phyloP scores from a whole-genome alignment of 2,797 vertebrate species.

The Salmo trutta region DNA sequence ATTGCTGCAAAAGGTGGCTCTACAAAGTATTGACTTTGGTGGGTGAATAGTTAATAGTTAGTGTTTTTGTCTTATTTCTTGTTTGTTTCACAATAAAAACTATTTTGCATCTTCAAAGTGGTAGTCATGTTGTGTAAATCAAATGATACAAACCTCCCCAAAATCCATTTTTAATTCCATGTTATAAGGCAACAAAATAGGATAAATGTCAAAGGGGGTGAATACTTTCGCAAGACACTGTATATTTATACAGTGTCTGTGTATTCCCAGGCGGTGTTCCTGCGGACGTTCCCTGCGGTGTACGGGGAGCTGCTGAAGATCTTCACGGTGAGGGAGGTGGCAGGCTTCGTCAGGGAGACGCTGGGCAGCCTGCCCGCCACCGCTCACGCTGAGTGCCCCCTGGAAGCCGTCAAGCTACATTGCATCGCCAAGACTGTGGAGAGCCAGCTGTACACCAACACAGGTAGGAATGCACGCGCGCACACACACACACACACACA shows the following conservation, averaged over 20 bases:
- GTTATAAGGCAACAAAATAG: too few relatives aligned
- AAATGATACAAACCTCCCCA: too few relatives aligned
- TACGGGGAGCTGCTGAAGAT: slow-evolving; percentile 94
- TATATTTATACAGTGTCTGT: not conserved
- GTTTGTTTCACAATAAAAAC: too few relatives aligned
- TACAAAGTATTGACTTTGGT: too few relatives aligned
- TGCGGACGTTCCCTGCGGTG: slow-evolving; percentile 90
- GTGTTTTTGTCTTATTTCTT: too few relatives aligned
- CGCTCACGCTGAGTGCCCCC: slow-evolving; percentile 86
- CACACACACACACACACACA: not conserved
- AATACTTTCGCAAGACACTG: not conserved
- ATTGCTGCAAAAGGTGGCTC: too few relatives aligned
- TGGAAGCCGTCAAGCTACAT: slow-evolving; percentile 93
- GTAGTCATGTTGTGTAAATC: too few relatives aligned
- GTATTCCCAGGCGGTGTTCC: slow-evolving; percentile 86
- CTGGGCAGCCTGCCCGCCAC: slow-evolving; percentile 88
- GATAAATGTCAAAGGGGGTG: too few relatives aligned
- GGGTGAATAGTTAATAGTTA: too few relatives aligned
- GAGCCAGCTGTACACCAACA: slow-evolving; percentile 91
- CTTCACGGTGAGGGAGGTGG: slow-evolving; percentile 93
- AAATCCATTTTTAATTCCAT: too few relatives aligned
- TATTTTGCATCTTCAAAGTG: too few relatives aligned
- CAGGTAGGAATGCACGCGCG: slow-evolving; percentile 66
- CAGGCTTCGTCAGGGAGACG: slow-evolving; percentile 91
- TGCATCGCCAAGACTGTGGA: slow-evolving; percentile 96